A percentile compares a stretch with the other conserved stretches of the same genome.
phyloP scores from a whole-genome alignment of 2,888 invertebrate species.

The Orthonychiurus folsomi region DNA sequence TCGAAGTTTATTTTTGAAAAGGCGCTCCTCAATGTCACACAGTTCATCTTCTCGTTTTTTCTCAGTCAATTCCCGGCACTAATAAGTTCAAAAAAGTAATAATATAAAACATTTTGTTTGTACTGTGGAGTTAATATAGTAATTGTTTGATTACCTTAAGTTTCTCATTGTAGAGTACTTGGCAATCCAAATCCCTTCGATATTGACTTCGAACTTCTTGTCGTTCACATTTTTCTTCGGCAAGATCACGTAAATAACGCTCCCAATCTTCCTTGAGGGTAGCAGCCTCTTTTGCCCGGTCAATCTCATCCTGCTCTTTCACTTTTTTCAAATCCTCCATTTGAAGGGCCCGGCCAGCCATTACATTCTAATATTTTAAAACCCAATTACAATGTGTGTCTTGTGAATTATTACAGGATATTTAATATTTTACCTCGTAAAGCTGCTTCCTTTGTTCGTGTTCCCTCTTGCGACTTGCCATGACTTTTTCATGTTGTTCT shows the following conservation, averaged over 20 bases:
- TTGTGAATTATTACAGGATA: slow-evolving; percentile 3
- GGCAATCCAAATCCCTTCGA: slow-evolving; percentile 26
- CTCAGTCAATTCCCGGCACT: slow-evolving; percentile 26
- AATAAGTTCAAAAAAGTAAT: too few relatives aligned
- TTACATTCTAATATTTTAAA: slow-evolving; percentile 25
- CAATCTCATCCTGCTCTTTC: slow-evolving; percentile 32
- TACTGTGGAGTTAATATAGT: neutral
- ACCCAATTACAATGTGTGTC: too few relatives aligned
- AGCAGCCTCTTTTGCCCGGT: slow-evolving; percentile 29
- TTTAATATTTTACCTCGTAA: slow-evolving; percentile 22
- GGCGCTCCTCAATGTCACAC: slow-evolving; percentile 27
- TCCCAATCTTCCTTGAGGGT: slow-evolving; percentile 37
- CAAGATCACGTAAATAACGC: slow-evolving; percentile 27
- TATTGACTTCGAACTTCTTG: slow-evolving; percentile 23
- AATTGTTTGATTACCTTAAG: slow-evolving; percentile 21
- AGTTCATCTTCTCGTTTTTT: slow-evolving; percentile 28
- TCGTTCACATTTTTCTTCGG: slow-evolving; percentile 24
- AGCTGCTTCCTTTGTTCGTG: slow-evolving; percentile 30
- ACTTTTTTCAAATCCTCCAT: slow-evolving; percentile 28
- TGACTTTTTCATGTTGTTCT: slow-evolving; percentile 34
- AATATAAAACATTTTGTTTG: neutral
- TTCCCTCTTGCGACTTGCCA: slow-evolving; percentile 27
- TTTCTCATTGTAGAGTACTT: slow-evolving; percentile 25
- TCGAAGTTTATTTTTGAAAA: slow-evolving; percentile 27
- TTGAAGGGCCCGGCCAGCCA: slow-evolving; percentile 32